Base-by-base conservation (phyloP, 2,888 invertebrate species). In the Spisula solida region DNA sequence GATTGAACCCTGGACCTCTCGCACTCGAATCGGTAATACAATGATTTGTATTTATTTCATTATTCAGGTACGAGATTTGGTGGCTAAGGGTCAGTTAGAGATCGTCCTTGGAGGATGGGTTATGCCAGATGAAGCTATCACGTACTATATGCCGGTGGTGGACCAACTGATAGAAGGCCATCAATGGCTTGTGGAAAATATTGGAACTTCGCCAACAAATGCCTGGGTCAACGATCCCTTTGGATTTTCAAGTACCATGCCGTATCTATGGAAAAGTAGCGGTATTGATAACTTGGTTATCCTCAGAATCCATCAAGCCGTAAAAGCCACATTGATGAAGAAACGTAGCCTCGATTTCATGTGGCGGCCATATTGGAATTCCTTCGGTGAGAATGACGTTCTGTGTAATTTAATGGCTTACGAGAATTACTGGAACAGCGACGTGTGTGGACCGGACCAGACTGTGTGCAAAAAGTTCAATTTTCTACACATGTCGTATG, bases 371-470 rank as follows among this genome's bases (percentile, higher is more conserved):
- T 92, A 56, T 98, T 99, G 97, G 95, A 97, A 97, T 89, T 34
- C 82, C 2, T 91, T 93, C 14, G 93, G 93, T 12, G 81, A 97
- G 18, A 94, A 95, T 1, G 97, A 97, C 93, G 97, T 99, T 90
- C 97, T 99, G 14, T 98, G 98, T 25, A 99, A 99, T 97, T 98
- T 99, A 95, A 98, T 98, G 97, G 99, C 99, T 0, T 99, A 99
- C 96, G 99, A 99, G 96, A 98, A 99, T 87, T 99, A 99, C 97
- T 99, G 98, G 47, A 99, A 99, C 92, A 99, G 99, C 95, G 98
- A 98, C 95, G 98, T 99, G 0, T 99, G 99, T 96, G 99, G 99
- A 0, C 99, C 99, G 0, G 98, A 99, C 97, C 98, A 98, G 0
- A 98, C 98, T 83, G 96, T 97, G 75, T 97, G 97, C 93, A 95